These are phyloP conservation scores for Chaetops frenatus DNA, from an alignment of 2,113 vertebrate species.

Conservation along the genomic window DNA sequence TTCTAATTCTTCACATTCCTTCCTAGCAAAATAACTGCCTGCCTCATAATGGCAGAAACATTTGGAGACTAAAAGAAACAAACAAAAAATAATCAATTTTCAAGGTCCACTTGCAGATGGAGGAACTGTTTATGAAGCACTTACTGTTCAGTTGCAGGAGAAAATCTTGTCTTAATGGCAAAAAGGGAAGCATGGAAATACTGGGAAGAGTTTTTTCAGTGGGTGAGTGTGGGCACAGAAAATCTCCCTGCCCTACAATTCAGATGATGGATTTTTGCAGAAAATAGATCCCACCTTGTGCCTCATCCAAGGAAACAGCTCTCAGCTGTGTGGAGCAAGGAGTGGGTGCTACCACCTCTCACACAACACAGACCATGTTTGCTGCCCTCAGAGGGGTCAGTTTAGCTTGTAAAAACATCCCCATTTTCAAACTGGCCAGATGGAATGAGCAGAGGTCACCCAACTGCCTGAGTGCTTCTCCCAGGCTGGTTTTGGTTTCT, in stretches of 20 bases:
- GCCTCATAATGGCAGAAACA: constrained; percentile 57
- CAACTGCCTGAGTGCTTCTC: background rate
- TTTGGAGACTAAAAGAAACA: constrained; percentile 71
- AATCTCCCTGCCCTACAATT: constrained; percentile 19
- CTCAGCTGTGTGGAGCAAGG: background rate
- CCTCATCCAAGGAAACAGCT: background rate
- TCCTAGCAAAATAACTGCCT: constrained; percentile 29
- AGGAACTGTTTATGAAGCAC: constrained; percentile 72
- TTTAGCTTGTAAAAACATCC: background rate
- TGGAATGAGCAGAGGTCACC: background rate
- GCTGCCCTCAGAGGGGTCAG: background rate
- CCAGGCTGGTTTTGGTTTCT: background rate
- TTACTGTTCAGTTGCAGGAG: constrained; percentile 69
- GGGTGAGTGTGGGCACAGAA: constrained; percentile 15
- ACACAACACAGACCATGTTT: background rate
- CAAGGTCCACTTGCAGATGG: constrained; percentile 72
- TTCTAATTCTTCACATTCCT: constrained; percentile 49
- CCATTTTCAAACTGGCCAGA: background rate
- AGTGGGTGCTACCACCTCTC: background rate
- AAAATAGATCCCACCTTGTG: background rate
- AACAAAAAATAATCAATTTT: constrained; percentile 79
- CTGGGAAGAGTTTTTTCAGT: background rate
- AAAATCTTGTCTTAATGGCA: constrained; percentile 64
- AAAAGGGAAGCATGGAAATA: constrained; percentile 54
- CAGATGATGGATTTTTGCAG: background rate